These are phyloP conservation scores for Malurus cyaneus DNA, from an alignment of 2,113 vertebrate species.

Conservation along the genomic window DNA sequence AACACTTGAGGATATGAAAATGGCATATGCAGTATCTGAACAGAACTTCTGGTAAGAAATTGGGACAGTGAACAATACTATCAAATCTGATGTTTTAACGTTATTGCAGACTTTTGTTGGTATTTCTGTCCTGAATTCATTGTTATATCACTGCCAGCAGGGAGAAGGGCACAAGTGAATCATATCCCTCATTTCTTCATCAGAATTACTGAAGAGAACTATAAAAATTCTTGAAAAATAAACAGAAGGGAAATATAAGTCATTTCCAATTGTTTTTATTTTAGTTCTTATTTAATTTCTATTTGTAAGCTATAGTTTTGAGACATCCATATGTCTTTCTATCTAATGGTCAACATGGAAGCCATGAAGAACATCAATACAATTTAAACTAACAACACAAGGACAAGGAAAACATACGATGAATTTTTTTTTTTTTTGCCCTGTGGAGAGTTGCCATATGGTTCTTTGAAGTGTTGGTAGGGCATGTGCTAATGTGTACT, in stretches of 20 bases:
- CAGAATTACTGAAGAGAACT: neutral
- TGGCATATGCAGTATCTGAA: neutral
- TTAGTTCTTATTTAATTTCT: neutral
- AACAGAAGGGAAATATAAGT: neutral
- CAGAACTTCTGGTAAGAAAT: neutral
- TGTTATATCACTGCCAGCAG: neutral
- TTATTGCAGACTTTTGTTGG: neutral
- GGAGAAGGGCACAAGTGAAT: neutral
- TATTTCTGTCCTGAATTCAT: neutral
- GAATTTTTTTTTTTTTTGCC: neutral
- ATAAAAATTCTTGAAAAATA: neutral
- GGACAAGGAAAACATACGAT: neutral
- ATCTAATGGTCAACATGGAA: neutral
- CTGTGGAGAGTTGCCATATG: neutral
- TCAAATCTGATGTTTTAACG: neutral
- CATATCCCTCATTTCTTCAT: slow-evolving; percentile 3
- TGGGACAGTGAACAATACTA: neutral
- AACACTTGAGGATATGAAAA: neutral
- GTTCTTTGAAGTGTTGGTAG: neutral
- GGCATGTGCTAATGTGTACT: neutral
- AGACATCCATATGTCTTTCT: neutral
- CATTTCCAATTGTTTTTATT: neutral
- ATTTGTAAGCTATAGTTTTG: neutral
- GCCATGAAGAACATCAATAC: neutral
- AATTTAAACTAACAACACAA: neutral